Evolutionary conservation across 2,888 invertebrate species (phyloP), one percentile per base, ranked within the genome.

Genomic region (Gastracanthus pulcherrimus): DNA sequence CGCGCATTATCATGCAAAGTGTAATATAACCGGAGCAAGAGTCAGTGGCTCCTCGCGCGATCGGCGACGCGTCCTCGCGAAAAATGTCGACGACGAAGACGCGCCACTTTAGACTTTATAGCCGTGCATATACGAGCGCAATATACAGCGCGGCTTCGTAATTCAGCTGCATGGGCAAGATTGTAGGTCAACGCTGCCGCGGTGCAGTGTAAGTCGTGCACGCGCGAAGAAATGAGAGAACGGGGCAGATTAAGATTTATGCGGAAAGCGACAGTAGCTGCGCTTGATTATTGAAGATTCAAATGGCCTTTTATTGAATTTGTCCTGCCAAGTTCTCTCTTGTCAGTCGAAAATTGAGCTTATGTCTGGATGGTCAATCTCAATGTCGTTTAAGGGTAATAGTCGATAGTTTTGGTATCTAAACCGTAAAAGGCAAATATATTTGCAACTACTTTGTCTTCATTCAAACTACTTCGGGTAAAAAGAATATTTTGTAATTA

Each of bases 31-130:
- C 31, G 55, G 78, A 78, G 78, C 48, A 23, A 45, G 48, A 60
- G 76, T 55, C 55, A 67, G 55, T 64, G 64, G 23, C 34, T 34
- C 34, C 31, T 23, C 29, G 60, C 11, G 5, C 41, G 41, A 72
- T 66, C 26, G 64, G 62, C 29, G n/a, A n/a, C n/a, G 48, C 74
- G 79, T 74, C 79, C 74, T 80, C 79, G 74, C 48, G 74, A 80
- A 80, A 80, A 80, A 80, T 80, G 67, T 66, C 55, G 66, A n/a
- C n/a, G n/a, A n/a, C 64, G 36, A 36, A 62, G 55, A 76, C 67
- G 76, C 67, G 67, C 69, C 60, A 60, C 69, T 69, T 69, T 34
- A n/a, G n/a, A 38, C 26, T 55, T 19, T 55, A 26, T 26, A 51
- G n/a, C 19, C 9, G 34, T n/a, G n/a, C n/a, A n/a, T n/a, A n/a